A percentile compares a stretch with the other conserved stretches of the same genome.
These are phyloP conservation scores for Heliornis fulica DNA, from an alignment of 2,113 vertebrate genomes.

Conservation along the genomic window DNA sequence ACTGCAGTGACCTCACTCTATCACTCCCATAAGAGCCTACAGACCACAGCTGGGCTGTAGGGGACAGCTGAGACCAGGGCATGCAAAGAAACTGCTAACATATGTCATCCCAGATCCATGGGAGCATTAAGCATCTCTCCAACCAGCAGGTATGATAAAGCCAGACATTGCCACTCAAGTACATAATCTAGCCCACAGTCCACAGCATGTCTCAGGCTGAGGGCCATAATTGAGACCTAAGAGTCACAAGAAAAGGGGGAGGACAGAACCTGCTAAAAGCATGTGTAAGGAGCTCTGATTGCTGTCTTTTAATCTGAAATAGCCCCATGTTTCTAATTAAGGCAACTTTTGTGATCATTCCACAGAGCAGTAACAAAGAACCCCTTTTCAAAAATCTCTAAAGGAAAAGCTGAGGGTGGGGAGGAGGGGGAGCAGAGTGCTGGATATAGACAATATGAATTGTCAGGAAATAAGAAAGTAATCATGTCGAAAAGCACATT, in stretches of 20 bases:
- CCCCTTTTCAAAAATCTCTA: background rate
- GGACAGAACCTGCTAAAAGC: background rate
- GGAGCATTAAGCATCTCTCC: background rate
- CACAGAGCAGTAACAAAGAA: background rate
- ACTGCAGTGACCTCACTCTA: background rate
- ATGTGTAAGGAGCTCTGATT: background rate
- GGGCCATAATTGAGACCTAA: accelerated
- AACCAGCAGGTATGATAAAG: background rate
- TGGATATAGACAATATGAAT: background rate
- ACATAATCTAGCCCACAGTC: background rate
- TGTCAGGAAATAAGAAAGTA: constrained; percentile 13
- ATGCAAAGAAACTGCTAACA: background rate
- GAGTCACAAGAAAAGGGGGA: background rate
- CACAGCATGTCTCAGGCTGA: background rate
- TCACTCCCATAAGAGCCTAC: background rate
- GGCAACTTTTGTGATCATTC: background rate
- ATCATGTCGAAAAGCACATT: constrained; percentile 15
- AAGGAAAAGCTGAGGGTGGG: background rate
- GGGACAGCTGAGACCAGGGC: too few relatives aligned
- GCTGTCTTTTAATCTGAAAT: background rate
- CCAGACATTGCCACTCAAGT: background rate
- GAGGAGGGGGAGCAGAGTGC: background rate
- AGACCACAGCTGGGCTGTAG: background rate
- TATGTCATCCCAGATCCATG: background rate
- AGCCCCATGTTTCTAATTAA: background rate